These are phyloP conservation scores for Buteo buteo DNA, from an alignment of 2,113 vertebrate species.

Conservation along the genomic window DNA sequence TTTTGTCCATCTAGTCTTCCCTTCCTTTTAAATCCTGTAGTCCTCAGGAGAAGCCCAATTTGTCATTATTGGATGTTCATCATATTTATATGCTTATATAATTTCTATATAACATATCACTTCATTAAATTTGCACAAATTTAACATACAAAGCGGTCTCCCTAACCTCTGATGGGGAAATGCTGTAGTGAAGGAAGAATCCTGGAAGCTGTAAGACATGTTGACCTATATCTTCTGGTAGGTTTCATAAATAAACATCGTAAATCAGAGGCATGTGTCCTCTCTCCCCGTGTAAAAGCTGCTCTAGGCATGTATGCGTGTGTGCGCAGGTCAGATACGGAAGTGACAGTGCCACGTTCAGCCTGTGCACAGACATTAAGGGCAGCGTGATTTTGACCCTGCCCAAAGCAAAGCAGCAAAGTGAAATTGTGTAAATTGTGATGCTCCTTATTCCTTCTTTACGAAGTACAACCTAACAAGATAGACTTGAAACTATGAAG, in stretches of 20 bases:
- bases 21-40: not conserved
- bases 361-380: not conserved
- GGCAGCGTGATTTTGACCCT: not conserved
- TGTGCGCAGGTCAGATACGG: not conserved
- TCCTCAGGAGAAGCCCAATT: not conserved
- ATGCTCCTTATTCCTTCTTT: not conserved
- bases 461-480: not conserved
- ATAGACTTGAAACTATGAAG: not conserved
- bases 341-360: not conserved
- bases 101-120: not conserved
- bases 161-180: not conserved
- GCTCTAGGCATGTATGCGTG: rapidly evolving
- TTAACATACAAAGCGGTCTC: not conserved
- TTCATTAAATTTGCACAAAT: not conserved
- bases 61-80: not conserved
- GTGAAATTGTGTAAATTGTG: not conserved
- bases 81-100: not conserved
- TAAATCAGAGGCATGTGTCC: not conserved
- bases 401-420: not conserved
- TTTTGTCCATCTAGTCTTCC: not conserved
- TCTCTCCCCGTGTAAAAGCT: not conserved
- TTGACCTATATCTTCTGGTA: not conserved
- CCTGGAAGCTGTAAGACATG: not conserved
- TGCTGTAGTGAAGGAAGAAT: not conserved
- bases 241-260: not conserved